phyloP scores from a whole-genome alignment of 2,888 invertebrate species.

The Plemyria rubiginata region DNA sequence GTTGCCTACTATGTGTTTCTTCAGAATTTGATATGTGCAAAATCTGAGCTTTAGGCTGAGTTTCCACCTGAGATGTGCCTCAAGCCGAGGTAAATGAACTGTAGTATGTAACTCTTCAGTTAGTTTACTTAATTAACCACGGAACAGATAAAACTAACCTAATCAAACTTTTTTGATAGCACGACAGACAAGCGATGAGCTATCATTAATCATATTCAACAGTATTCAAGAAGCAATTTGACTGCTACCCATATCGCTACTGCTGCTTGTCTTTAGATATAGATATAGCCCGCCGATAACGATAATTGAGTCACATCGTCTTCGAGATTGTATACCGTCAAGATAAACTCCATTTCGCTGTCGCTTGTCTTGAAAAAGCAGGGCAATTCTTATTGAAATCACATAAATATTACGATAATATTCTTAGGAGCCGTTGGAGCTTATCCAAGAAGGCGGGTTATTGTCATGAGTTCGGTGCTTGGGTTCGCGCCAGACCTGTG shows the following conservation, averaged over 20 bases:
- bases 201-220: too few species aligned
- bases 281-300: background rate
- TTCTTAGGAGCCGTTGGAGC: slow-evolving; percentile 45
- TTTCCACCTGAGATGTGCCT: too few species aligned
- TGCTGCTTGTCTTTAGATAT: too few species aligned
- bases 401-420: slow-evolving; percentile 48
- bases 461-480: slow-evolving; percentile 47
- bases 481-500: slow-evolving; percentile 41
- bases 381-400: slow-evolving; percentile 41
- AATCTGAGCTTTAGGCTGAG: background rate
- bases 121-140: too few species aligned
- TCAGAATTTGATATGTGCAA: background rate
- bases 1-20: background rate
- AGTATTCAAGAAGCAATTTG: too few species aligned
- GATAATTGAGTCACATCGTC: background rate
- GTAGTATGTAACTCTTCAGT: too few species aligned
- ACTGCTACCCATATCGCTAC: too few species aligned
- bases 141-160: too few species aligned
- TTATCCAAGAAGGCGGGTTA: slow-evolving; percentile 49
- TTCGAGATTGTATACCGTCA: background rate
- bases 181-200: too few species aligned
- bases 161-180: too few species aligned
- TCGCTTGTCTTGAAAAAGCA: background rate
- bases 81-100: too few species aligned
- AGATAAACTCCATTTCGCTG: background rate